Evolutionary conservation across 2,797 vertebrate species (phyloP).

Genomic region (Aphelocoma californica): DNA sequence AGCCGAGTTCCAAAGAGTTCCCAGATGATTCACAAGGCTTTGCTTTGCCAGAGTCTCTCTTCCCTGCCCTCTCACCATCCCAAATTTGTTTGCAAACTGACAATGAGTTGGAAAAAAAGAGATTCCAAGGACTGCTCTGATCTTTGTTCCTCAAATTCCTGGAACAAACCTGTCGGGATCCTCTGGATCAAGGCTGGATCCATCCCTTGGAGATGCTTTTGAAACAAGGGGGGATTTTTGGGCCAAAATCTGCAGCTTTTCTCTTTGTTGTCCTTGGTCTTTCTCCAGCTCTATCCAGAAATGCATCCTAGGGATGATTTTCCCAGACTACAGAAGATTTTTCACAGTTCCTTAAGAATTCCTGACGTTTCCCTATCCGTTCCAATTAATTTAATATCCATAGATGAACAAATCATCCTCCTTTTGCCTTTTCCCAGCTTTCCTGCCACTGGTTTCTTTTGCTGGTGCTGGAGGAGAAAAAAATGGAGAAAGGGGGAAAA

Average conservation of each 20-base stretch:
- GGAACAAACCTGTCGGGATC: not conserved
- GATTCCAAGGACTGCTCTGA: not conserved
- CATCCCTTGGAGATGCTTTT: not conserved
- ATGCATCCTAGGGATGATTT: not conserved
- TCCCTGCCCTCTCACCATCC: not conserved
- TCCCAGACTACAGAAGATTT: not conserved
- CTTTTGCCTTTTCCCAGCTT: not conserved
- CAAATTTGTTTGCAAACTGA: not conserved
- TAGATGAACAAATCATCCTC: not conserved
- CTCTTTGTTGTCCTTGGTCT: not conserved
- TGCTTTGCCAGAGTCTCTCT: not conserved
- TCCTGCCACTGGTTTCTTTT: not conserved
- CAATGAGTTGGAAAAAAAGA: not conserved
- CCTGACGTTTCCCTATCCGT: not conserved
- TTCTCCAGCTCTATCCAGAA: not conserved
- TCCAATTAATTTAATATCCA: not conserved
- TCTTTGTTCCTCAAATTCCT: not conserved
- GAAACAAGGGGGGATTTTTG: not conserved
- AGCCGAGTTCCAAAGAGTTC: not conserved
- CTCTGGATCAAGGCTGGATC: not conserved
- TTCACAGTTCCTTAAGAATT: not conserved
- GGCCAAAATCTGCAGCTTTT: not conserved
- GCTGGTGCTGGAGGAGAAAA: not conserved
- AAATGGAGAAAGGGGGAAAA: not conserved
- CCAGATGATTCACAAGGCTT: not conserved